A percentile compares a stretch with the other conserved stretches of the same genome.
Conservation (phyloP, 2,113 vertebrate genomes). For the Polypterus bichir region DNA sequence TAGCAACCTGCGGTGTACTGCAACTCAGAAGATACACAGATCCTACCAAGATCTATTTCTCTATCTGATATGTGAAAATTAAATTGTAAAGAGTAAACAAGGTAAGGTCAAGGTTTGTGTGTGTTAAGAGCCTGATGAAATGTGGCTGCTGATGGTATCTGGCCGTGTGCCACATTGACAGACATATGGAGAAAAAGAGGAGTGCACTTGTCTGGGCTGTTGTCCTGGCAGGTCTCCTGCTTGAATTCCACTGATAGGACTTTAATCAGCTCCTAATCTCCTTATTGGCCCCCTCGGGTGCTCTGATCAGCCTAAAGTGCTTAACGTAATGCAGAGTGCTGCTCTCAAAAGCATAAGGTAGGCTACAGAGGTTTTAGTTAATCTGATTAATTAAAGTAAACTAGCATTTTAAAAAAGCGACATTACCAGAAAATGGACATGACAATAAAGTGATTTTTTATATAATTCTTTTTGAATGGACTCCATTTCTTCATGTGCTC, state of each 20-base stretch:
- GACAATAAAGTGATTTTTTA: too few relatives aligned
- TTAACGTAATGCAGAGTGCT: slow-evolving; percentile 50
- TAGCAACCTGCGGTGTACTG: slow-evolving; percentile 35
- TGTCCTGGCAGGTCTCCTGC: slow-evolving; percentile 50
- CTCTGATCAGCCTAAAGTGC: slow-evolving; percentile 45
- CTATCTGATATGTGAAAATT: slow-evolving; percentile 27
- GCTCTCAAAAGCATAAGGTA: slow-evolving; percentile 44
- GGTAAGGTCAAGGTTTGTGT: slow-evolving; percentile 27
- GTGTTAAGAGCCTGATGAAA: slow-evolving; percentile 37
- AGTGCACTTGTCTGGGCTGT: slow-evolving; percentile 26
- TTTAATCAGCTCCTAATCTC: slow-evolving; percentile 70
- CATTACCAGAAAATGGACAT: slow-evolving; percentile 2
- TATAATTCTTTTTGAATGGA: too few relatives aligned
- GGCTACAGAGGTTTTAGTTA: slow-evolving; percentile 31
- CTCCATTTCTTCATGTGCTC: too few relatives aligned
- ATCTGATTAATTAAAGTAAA: slow-evolving; percentile 46
- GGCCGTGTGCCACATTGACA: slow-evolving; percentile 42
- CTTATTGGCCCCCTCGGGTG: slow-evolving; percentile 53
- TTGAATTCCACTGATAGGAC: slow-evolving; percentile 59
- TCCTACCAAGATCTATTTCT: slow-evolving; percentile 22
- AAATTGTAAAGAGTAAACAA: slow-evolving; percentile 32
- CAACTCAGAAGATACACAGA: slow-evolving; percentile 38
- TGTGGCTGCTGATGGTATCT: slow-evolving; percentile 42
- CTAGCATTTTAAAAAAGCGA: slow-evolving; percentile 25
- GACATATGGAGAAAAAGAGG: slow-evolving; percentile 39